phyloP scores from a whole-genome alignment of 2,888 invertebrate species.

The Agrotis clavis region DNA sequence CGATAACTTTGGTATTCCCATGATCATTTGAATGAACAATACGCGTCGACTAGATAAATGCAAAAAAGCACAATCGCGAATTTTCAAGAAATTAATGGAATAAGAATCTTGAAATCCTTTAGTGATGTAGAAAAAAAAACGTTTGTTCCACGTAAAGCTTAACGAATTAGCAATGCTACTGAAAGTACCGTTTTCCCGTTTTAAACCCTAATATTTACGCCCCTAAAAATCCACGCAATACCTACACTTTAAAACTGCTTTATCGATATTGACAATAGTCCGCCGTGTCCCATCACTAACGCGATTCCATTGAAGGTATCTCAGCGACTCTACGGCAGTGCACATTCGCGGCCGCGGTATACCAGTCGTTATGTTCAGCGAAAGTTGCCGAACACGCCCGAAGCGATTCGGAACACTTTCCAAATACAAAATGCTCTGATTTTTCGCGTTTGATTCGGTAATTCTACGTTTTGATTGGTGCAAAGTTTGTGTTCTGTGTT shows the following conservation, averaged over 20 bases:
- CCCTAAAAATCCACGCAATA: neutral
- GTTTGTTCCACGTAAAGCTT: neutral
- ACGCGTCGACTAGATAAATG: too few species aligned
- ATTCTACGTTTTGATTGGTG: slow-evolving; percentile 2
- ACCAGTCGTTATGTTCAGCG: slow-evolving; percentile 58
- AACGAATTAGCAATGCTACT: neutral
- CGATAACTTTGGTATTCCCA: neutral
- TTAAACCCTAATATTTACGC: too few species aligned
- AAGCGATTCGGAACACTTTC: slow-evolving; percentile 65
- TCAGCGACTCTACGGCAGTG: slow-evolving; percentile 63
- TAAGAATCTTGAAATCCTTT: neutral
- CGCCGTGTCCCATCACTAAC: slow-evolving; percentile 62
- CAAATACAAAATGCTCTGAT: slow-evolving; percentile 66
- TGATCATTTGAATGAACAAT: neutral
- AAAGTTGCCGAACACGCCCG: slow-evolving; percentile 58
- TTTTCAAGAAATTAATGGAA: too few species aligned
- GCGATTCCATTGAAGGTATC: slow-evolving; percentile 63
- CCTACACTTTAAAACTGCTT: neutral
- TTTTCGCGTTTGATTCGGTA: slow-evolving; percentile 40
- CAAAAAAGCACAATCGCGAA: too few species aligned
- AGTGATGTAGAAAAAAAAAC: too few species aligned
- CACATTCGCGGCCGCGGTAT: slow-evolving; percentile 55
- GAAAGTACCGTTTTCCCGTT: neutral
- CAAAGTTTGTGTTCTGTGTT: slow-evolving; percentile 48
- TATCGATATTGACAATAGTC: slow-evolving; percentile 6